Evolutionary conservation across 2,888 invertebrate genomes (phyloP), one percentile per base, ranked within the genome.

Genomic region (Xanthostigma xanthostigma): DNA sequence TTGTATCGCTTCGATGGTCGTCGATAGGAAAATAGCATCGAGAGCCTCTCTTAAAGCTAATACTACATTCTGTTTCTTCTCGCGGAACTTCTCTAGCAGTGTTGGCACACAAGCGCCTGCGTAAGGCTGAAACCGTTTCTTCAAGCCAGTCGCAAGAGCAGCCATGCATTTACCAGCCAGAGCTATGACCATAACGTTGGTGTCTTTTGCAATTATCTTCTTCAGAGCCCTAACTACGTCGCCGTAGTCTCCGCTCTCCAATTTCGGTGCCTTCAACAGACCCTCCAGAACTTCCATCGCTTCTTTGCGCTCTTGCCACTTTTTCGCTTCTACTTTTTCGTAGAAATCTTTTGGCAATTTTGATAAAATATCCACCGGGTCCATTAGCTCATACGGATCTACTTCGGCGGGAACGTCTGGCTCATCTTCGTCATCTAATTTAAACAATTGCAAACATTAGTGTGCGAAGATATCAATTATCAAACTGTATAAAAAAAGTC

Each of bases 301-400:
- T 62, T 96, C 95, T 62, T 94, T 95, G 34, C 98, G 73, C 49
- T 96, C 91, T 62, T 91, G 91, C 98, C 95, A 98, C 62, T 93
- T 96, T 66, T 92, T 95, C 0, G 89, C 89, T 59, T 97, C 93
- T 4, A 90, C 64, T 64, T 94, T 90, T 4, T 95, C 94, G 62
- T 84, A 93, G 66, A 96, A 97, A 66, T 96, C 93, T 68, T 92
- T 91, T 0, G 96, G 94, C 36, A 98, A 68, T 63, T 92, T 89
- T 0, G 90, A 84, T 1, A 97, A 65, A 55, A 98, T 89, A 62
- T 98, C 94, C 43, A 94, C 92, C 0, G 96, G 88, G 57, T 90
- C 88, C 35, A 95, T 66, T 1, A 95, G 69, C 49, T 97, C 97
- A 65, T 84, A 91, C 0, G 93, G 87, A 69, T 97, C 96, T 46